Evolutionary conservation across 1,140 invertebrate species (phyloP).

Genomic region (Leptinotarsa lineolata): DNA sequence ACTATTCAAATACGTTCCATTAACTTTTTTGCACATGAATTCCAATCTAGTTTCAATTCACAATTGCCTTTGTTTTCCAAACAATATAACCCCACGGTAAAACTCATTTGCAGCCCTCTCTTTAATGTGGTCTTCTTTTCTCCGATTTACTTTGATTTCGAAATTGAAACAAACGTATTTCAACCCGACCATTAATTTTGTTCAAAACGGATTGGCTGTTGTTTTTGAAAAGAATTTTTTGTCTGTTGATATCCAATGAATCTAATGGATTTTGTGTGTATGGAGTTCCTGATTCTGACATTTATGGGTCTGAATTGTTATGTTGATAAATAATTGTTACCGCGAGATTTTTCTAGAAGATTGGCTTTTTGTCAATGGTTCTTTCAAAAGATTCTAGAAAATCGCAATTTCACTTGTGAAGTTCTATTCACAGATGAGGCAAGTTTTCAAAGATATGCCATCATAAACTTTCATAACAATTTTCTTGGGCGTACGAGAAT

Average conservation of each 20-base stretch:
- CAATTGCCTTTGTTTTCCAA: constrained; percentile 14
- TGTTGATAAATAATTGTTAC: constrained; percentile 10
- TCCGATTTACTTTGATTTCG: constrained; percentile 24
- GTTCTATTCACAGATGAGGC: constrained; percentile 12
- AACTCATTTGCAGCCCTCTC: constrained; percentile 13
- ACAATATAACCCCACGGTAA: constrained; percentile 3
- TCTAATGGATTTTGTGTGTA: constrained; percentile 19
- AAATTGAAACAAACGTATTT: constrained; percentile 24
- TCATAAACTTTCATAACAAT: not conserved
- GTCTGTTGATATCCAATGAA: not conserved
- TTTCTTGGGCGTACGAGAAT: constrained; percentile 3
- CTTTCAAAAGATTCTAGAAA: constrained; percentile 6
- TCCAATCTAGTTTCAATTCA: constrained; percentile 14
- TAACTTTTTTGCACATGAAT: not conserved
- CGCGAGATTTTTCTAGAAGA: not conserved
- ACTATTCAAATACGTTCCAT: not conserved
- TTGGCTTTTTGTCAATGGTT: not conserved
- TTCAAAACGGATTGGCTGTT: constrained; percentile 21
- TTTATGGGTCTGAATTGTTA: not conserved
- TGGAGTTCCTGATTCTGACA: not conserved
- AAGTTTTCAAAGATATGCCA: constrained; percentile 9
- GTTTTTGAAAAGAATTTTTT: constrained; percentile 14
- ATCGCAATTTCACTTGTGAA: not conserved
- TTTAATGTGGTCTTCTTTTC: constrained; percentile 24
- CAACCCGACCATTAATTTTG: constrained; percentile 23